A percentile compares a stretch with the other conserved stretches of the same genome.
These are phyloP conservation scores for Lepidurus arcticus DNA, from an alignment of 1,140 invertebrate species.

Conservation along the genomic window DNA sequence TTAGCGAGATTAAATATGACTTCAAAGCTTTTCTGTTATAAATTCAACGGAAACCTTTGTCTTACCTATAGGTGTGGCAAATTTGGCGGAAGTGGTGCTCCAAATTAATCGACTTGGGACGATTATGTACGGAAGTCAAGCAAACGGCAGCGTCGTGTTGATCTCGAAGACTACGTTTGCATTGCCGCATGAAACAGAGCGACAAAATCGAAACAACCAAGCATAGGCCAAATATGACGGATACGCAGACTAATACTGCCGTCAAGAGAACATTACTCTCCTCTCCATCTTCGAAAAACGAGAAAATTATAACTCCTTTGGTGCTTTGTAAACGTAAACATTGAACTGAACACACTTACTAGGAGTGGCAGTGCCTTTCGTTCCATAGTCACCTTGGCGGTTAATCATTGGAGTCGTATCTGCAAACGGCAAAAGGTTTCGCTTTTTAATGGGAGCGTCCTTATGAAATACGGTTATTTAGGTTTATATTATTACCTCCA, in stretches of 20 bases:
- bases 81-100: conserved; percentile 30
- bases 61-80: conserved; percentile 26
- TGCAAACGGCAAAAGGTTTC: neutral
- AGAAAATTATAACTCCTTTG: neutral
- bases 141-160: conserved; percentile 28
- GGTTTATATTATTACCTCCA: neutral
- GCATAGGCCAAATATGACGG: conserved; percentile 24
- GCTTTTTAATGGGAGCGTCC: neutral
- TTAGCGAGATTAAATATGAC: neutral
- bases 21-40: neutral
- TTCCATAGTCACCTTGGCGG: neutral
- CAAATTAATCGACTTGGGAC: conserved; percentile 33
- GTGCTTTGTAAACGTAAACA: neutral
- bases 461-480: neutral
- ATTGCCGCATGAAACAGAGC: conserved; percentile 30
- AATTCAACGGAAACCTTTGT: neutral
- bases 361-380: neutral
- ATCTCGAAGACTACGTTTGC: conserved; percentile 24
- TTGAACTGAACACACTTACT: neutral
- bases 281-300: neutral
- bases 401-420: neutral
- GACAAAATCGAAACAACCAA: conserved; percentile 28
- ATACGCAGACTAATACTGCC: conserved; percentile 32
- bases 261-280: conserved; percentile 30
- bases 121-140: conserved; percentile 28